These are phyloP conservation scores for Microctonus brassicae DNA, from an alignment of 2,888 invertebrate species.

Conservation along the genomic window DNA sequence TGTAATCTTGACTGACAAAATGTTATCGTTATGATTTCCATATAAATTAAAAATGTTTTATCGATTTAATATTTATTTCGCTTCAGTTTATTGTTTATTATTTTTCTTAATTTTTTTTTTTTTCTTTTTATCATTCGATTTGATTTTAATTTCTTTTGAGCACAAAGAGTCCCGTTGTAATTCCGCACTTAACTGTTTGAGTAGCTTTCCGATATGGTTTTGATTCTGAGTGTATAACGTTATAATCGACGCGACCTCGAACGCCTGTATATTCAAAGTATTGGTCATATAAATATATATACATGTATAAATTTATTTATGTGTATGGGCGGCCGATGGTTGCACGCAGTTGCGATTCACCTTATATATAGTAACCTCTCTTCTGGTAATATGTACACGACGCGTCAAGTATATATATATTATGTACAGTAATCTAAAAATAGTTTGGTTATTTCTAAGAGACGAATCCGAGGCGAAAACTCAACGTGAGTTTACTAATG, in stretches of 20 bases:
- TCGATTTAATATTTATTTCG: background rate
- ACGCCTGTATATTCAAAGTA: background rate
- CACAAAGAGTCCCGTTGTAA: conserved; percentile 29
- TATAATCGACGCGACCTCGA: conserved; percentile 14
- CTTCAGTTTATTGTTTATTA: background rate
- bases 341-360: conserved; percentile 17
- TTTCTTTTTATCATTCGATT: background rate
- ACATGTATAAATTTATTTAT: background rate
- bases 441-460: conserved; percentile 33
- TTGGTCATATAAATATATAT: conserved; percentile 6
- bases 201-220: conserved; percentile 27
- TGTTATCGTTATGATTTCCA: background rate
- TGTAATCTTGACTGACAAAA: background rate
- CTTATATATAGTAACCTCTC: conserved; percentile 5
- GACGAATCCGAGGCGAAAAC: conserved; percentile 22
- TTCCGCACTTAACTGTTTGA: background rate
- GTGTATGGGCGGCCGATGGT: background rate
- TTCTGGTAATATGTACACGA: conserved; percentile 5
- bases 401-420: background rate
- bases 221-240: conserved; percentile 4
- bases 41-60: background rate
- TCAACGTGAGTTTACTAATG: background rate
- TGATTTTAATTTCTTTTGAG: background rate
- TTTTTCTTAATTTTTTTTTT: background rate
- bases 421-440: conserved; percentile 17